phyloP scores from a whole-genome alignment of 2,888 invertebrate species.

The Spilarctia lutea region DNA sequence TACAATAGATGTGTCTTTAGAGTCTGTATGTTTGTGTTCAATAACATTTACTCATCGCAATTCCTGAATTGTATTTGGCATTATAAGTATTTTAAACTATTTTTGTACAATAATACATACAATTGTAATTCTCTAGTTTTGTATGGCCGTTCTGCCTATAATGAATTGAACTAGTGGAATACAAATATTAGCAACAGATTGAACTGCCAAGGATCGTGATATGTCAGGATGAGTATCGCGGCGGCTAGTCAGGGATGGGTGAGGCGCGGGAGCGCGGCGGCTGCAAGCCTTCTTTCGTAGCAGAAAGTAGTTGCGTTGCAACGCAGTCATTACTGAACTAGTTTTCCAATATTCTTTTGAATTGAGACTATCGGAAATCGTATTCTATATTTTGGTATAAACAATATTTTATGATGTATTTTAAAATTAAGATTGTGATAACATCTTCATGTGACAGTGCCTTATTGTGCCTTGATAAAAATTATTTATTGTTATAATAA shows the following conservation, averaged over 20 bases:
- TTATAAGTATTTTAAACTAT: constrained; percentile 40
- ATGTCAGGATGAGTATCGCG: constrained; percentile 61
- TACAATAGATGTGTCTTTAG: constrained; percentile 47
- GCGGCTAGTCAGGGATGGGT: constrained; percentile 63
- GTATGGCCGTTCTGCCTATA: constrained; percentile 29
- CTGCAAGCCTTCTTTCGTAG: constrained; percentile 78
- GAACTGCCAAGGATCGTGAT: constrained; percentile 49
- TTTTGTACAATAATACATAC: constrained; percentile 31
- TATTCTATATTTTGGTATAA: constrained; percentile 57
- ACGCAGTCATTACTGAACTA: constrained; percentile 60
- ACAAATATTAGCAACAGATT: constrained; percentile 32
- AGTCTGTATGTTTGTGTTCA: constrained; percentile 53
- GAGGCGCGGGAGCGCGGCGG: constrained; percentile 35
- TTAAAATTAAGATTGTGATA: constrained; percentile 82
- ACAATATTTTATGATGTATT: constrained; percentile 61
- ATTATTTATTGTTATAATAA: constrained; percentile 83
- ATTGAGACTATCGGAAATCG: constrained; percentile 79
- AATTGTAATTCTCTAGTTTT: constrained; percentile 25
- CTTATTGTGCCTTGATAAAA: constrained; percentile 83
- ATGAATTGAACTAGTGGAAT: constrained; percentile 35
- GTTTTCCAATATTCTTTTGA: constrained; percentile 78
- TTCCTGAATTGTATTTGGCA: constrained; percentile 52
- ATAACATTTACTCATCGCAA: constrained; percentile 59
- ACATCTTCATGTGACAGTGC: constrained; percentile 84
- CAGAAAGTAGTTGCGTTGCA: constrained; percentile 77